Base-by-base conservation (phyloP, 2,797 vertebrate species). In the Hippopotamyrus pictus region DNA sequence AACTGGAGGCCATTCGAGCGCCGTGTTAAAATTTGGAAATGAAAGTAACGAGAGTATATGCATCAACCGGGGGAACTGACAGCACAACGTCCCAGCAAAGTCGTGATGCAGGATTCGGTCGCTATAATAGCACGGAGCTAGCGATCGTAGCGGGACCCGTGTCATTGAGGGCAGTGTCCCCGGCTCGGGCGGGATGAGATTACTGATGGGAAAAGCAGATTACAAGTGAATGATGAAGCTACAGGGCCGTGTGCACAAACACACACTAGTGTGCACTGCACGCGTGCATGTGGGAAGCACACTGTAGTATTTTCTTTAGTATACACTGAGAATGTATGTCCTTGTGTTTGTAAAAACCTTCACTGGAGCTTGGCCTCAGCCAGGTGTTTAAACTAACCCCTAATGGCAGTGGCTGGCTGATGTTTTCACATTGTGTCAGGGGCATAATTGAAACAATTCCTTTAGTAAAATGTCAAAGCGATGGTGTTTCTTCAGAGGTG, bases 361-460 rank as follows among this genome's bases (percentile, higher is more conserved):
- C 37, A n/a, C 4, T 9, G 22, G 46, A 51, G n/a, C 11, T 50
- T 29, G n/a, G 46, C 3, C 44, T 51, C 14, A 41, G 33, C 51
- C 51, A 41, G 53, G 51, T 41, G 25, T 51, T 29, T 14, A 53
- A 5, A 87, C 5, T 19, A 54, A 48, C 25, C 53, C 14, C 1
- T n/a, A 44, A 85, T 25, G 85, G 14, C 29, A 59, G 53, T 53
- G 22, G 12, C 17, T 59, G 53, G 33, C 25, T 57, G 85, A 87
- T 41, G 53, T 59, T 57, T 87, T 59, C 85, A n/a, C 29, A 41
- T 59, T 54, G 53, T 59, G 33, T 37, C 29, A 59, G 51, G 11
- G 25, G 85, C 51, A 29, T 57, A 87, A 87, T n/a, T 87, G 85
- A 41, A 87, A 51, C 85, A 87, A 57, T 87, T 87, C 85, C 85